Conservation (phyloP, 2,888 invertebrate genomes). For the Tetragonisca angustula region DNA sequence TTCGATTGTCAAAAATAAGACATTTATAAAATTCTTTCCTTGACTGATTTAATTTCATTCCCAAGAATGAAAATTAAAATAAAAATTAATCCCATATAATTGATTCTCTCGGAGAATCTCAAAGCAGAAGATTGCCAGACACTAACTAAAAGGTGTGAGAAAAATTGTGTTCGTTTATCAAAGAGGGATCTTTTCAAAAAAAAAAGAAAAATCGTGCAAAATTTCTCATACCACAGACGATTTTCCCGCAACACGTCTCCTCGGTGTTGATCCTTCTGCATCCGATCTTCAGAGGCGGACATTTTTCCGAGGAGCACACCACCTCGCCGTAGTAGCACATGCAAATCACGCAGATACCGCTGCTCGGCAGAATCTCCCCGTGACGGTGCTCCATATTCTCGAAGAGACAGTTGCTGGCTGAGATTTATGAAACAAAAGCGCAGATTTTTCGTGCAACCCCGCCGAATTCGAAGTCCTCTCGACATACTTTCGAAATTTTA, state of each 20-base stretch:
- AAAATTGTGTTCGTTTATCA: neutral
- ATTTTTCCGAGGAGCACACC: conserved; percentile 86
- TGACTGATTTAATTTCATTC: neutral
- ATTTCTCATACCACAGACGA: conserved; percentile 85
- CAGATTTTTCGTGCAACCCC: neutral
- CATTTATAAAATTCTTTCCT: neutral
- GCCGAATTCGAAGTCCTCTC: neutral
- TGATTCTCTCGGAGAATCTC: no score
- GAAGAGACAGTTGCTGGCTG: conserved; percentile 73
- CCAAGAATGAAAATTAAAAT: neutral
- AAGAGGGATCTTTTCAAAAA: neutral
- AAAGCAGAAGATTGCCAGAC: no score
- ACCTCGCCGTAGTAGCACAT: conserved; percentile 87
- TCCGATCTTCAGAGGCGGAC: conserved; percentile 85
- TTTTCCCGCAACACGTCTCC: conserved; percentile 85
- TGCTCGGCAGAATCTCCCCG: conserved; percentile 85
- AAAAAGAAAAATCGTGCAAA: no score
- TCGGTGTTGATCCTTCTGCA: conserved; percentile 83
- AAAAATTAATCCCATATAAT: neutral
- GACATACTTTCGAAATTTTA: neutral
- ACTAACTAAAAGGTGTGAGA: no score
- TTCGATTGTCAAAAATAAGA: neutral
- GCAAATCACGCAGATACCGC: conserved; percentile 86
- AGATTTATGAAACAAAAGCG: conserved; percentile 64
- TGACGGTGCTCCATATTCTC: conserved; percentile 85